A percentile compares a stretch with the other conserved stretches of the same genome.
These are phyloP conservation scores for Acanthurus leucopareius DNA, from an alignment of 2,797 vertebrate genomes.

Conservation along the genomic window DNA sequence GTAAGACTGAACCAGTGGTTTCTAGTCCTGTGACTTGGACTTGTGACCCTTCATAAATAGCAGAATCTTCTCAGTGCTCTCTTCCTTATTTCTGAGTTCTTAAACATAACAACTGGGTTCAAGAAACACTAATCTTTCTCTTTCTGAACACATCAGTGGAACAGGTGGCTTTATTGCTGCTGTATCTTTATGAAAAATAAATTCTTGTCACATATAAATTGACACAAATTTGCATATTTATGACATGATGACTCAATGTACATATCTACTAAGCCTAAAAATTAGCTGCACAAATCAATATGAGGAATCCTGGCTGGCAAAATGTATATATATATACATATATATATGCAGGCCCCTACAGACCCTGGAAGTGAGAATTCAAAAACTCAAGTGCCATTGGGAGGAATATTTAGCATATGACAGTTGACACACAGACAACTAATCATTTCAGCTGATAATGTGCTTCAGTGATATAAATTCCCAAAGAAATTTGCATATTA, in stretches of 20 bases:
- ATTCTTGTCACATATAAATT: slow-evolving; percentile 29
- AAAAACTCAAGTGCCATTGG: slow-evolving; percentile 5
- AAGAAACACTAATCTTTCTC: background rate
- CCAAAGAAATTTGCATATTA: background rate
- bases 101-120: too few species aligned
- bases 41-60: background rate
- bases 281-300: slow-evolving; percentile 15
- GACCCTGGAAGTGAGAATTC: background rate
- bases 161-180: slow-evolving; percentile 21
- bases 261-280: slow-evolving; percentile 3
- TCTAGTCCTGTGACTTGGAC: background rate
- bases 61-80: background rate
- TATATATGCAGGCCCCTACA: too few species aligned
- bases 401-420: slow-evolving; percentile 23
- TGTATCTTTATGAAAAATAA: slow-evolving; percentile 26
- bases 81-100: too few species aligned
- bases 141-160: slow-evolving; percentile 23
- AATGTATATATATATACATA: background rate
- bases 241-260: slow-evolving; percentile 15
- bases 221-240: slow-evolving; percentile 50
- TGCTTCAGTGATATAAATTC: background rate
- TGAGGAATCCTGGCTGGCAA: background rate
- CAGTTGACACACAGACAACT: background rate
- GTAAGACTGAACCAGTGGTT: background rate
- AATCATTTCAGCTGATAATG: background rate